Evolutionary conservation across 37 sponge, comb jelly and placozoan species (phyloP), one percentile per base, ranked within the genome.

Genomic region (Cladorhizidae sp.): DNA sequence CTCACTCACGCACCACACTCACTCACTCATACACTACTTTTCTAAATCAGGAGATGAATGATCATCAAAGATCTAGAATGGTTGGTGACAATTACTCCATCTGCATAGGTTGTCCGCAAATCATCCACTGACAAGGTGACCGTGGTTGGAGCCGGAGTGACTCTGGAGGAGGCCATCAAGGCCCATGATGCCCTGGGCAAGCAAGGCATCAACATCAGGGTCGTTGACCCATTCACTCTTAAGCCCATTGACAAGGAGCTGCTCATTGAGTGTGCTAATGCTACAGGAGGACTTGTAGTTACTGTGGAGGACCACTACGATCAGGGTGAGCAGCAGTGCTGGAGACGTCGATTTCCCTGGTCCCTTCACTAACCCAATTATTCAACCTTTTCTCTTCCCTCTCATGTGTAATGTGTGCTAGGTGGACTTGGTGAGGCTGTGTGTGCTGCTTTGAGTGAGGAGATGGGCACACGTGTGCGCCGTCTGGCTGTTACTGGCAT

Each of bases 371-470:
- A 5, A 5, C 49, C 49, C 61, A 8, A 8, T 18, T 59, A 6
- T 59, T 23, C 12, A 8, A 5, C 61, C 61, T 12, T 18, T 26
- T 18, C 12, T 59, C 12, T 26, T 59, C 61, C 61, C 61, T 6
- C 18, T 59, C 12, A 12, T 59, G 8, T 23, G 28, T 59, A 17
- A 59, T 59, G 3, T 5, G 61, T 59, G 31, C 18, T 83, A 96
- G 97, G 98, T 88, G 99, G 99, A 79, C 81, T 98, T 61, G 99
- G 99, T 40, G 99, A 96, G 65, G 99, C 96, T 62, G 99, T 98
- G 38, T 90, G 89, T 50, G 96, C 88, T 81, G 96, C 92, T 41
- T 81, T 96, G 40, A 76, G 81, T 50, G 87, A 80, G 40, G 88
- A 91, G 67, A 58, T 21, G 31, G 59, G 78, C 43, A 61, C 76